Evolutionary conservation across 2,888 invertebrate species (phyloP), one percentile per base, ranked within the genome.

Genomic region (Scaptomyza polygonia): DNA sequence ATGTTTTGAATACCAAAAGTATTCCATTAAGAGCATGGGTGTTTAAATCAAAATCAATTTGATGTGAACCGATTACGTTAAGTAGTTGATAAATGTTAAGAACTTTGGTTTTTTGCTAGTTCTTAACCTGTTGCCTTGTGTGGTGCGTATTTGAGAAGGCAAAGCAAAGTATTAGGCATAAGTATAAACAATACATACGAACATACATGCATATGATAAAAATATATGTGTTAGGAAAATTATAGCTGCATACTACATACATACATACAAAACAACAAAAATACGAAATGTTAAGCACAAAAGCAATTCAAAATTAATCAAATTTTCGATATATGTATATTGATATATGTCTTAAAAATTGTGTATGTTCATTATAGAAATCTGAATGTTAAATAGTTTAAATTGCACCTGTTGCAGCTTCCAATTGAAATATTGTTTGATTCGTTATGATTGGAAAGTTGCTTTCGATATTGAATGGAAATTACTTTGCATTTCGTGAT

Each of bases 121-220:
- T 77, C 69, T 75, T 73, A 56, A 73, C 68, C 64, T 66, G 72
- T 76, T 68, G 82, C 82, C 63, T 67, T 45, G 49, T 56, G 42
- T 70, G 65, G 42, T 70, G 65, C 49, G 36, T 52, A 49, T 58
- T 72, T 56, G 55, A 54, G 64, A 65, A 62, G 53, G 69, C 79
- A 72, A 77, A 65, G 81, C 81, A 79, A 79, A 83, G 82, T 83
- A 83, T 83, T 83, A 83, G 79, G 72, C 86, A 64, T 72, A 69
- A 78, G 79, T 79, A 72, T 87, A 85, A 74, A 65, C 66, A 65
- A 76, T 65, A 44, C 48, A 75, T 64, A 58, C 36, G 71, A 57
- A 52, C 43, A 76, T 49, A 77, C 29, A 82, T 49, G 73, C 29
- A 82, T 69, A 67, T 49, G 25, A 25, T 70, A 59, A 30, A 79